A percentile compares a stretch with the other conserved stretches of the same genome.
phyloP scores from a whole-genome alignment of 2,113 vertebrate genomes.

The Sigmodon hispidus region DNA sequence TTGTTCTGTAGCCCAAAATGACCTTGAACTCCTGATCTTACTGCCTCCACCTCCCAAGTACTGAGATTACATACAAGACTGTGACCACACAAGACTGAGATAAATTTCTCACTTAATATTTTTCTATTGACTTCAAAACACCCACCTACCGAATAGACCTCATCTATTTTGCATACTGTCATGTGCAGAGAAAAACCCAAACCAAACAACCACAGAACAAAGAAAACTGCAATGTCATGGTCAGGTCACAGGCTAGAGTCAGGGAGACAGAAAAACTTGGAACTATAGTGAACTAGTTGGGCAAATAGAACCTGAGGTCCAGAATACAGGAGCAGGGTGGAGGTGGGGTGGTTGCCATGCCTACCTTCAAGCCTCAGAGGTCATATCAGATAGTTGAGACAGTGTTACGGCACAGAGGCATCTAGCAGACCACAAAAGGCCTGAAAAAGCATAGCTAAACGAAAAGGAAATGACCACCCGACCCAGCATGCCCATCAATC shows the following conservation, averaged over 20 bases:
- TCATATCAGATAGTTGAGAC: background rate
- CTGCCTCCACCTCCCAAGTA: background rate
- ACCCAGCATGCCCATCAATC: background rate
- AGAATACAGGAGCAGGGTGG: background rate
- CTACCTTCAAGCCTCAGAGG: background rate
- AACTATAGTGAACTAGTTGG: background rate
- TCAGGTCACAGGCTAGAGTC: background rate
- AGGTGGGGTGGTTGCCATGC: background rate
- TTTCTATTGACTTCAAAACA: constrained; percentile 44
- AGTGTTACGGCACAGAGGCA: background rate
- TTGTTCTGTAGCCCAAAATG: background rate
- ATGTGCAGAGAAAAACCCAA: background rate
- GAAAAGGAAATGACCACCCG: background rate
- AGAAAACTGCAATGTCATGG: background rate
- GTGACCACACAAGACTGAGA: background rate
- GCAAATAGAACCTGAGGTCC: background rate
- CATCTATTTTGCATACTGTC: constrained; percentile 4
- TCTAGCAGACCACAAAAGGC: background rate
- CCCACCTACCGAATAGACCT: background rate
- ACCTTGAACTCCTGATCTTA: background rate
- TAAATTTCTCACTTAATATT: background rate
- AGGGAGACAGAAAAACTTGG: background rate
- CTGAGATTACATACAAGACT: background rate
- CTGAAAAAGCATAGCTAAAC: background rate
- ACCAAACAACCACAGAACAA: background rate